Evolutionary conservation across 2,888 invertebrate genomes (phyloP).

Genomic region (Dynastes tityus): DNA sequence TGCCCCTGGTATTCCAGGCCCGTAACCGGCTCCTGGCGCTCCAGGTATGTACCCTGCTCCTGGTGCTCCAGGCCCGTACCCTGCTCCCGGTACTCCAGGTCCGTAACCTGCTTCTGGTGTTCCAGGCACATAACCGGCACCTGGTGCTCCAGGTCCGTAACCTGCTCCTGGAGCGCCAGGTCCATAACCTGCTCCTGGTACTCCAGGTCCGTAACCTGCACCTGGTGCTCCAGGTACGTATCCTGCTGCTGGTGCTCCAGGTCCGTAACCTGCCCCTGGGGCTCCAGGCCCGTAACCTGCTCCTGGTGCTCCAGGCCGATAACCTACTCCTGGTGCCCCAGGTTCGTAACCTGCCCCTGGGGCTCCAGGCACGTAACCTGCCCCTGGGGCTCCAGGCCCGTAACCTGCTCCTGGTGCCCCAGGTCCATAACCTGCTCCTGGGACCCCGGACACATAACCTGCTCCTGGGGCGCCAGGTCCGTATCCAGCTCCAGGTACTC

Average conservation of each 20-base stretch:
- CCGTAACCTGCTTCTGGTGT: neutral
- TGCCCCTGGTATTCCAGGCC: slow-evolving; percentile 3
- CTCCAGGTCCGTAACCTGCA: too few relatives aligned
- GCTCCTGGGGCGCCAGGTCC: slow-evolving; percentile 12
- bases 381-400: slow-evolving; percentile 22
- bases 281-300: slow-evolving; percentile 22
- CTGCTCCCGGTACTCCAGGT: slow-evolving; percentile 41
- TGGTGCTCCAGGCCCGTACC: slow-evolving; percentile 43
- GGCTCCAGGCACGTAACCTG: neutral
- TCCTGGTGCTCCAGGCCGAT: slow-evolving; percentile 41
- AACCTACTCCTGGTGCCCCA: neutral
- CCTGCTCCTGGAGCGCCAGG: neutral
- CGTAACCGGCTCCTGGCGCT: slow-evolving; percentile 17
- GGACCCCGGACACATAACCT: neutral
- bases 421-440: too few relatives aligned
- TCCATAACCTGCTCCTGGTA: neutral
- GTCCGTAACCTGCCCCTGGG: neutral
- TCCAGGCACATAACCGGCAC: slow-evolving; percentile 33
- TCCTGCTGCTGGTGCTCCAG: slow-evolving; percentile 20
- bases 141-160: slow-evolving; percentile 23
- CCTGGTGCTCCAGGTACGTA: slow-evolving; percentile 22
- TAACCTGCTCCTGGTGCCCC: slow-evolving; percentile 3
- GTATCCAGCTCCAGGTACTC: slow-evolving; percentile 42
- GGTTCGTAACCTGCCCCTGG: slow-evolving; percentile 38
- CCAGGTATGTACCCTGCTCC: slow-evolving; percentile 34